A percentile compares a stretch with the other conserved stretches of the same genome.
phyloP scores from a whole-genome alignment of 2,888 invertebrate species.

The Endotricha flammealis region DNA sequence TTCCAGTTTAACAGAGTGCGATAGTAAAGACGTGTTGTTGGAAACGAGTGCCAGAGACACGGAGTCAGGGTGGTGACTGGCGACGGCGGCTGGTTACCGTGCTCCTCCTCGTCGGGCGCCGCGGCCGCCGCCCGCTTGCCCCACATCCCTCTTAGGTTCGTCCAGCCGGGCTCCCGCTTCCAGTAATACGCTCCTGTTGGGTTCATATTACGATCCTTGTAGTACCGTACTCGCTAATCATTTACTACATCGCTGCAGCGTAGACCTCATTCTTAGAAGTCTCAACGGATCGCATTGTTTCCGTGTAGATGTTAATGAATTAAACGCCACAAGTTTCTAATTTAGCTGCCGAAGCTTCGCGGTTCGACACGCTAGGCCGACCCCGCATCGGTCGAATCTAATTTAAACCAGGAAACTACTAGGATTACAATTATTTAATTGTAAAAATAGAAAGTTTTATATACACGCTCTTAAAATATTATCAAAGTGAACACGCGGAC shows the following conservation, averaged over 20 bases:
- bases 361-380: background rate
- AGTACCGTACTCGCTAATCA: background rate
- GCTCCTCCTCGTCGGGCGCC: slow-evolving; percentile 40
- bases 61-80: slow-evolving; percentile 6
- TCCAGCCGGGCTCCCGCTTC: slow-evolving; percentile 88
- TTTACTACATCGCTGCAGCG: too few relatives aligned
- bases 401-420: background rate
- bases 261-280: too few relatives aligned
- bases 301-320: too few relatives aligned
- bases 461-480: too few relatives aligned
- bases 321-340: background rate
- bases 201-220: slow-evolving; percentile 24
- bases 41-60: slow-evolving; percentile 17
- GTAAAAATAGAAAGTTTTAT: too few relatives aligned
- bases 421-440: slow-evolving; percentile 1
- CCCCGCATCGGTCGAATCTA: too few relatives aligned
- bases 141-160: slow-evolving; percentile 88
- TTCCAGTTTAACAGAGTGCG: slow-evolving; percentile 2
- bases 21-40: background rate
- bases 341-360: background rate
- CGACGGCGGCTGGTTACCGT: slow-evolving; percentile 43
- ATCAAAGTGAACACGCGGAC: background rate
- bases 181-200: slow-evolving; percentile 83
- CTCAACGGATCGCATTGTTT: too few relatives aligned
- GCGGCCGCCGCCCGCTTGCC: slow-evolving; percentile 80